Evolutionary conservation across 1,140 invertebrate species (phyloP).

Genomic region (Cotesia glomerata): DNA sequence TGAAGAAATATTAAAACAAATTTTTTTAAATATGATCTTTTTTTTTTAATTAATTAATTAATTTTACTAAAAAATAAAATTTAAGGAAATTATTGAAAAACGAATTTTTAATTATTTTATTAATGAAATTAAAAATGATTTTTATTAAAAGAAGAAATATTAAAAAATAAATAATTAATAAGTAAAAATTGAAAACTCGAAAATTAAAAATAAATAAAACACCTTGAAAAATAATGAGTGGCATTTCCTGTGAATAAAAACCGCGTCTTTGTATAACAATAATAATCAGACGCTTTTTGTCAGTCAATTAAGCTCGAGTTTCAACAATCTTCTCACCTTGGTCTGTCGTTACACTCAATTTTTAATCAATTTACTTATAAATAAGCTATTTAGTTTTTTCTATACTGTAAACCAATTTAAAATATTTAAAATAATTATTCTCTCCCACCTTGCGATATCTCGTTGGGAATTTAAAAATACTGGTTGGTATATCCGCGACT

Average conservation of each 20-base stretch:
- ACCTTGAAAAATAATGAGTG: conserved; percentile 59
- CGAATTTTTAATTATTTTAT: too few relatives aligned
- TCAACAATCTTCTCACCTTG: conserved; percentile 62
- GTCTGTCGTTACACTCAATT: conserved; percentile 1
- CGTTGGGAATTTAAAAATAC: conserved; percentile 69
- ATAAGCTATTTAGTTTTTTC: not conserved
- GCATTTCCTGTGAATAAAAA: conserved; percentile 54
- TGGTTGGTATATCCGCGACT: conserved; percentile 64
- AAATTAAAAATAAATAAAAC: conserved; percentile 29
- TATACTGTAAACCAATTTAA: not conserved
- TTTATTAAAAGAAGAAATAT: too few relatives aligned
- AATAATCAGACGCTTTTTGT: conserved; percentile 61
- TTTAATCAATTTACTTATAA: not conserved
- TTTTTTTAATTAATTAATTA: too few relatives aligned
- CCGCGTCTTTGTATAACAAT: conserved; percentile 49
- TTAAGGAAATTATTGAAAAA: too few relatives aligned
- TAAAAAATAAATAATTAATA: too few relatives aligned
- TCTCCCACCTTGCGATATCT: conserved; percentile 58
- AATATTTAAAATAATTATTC: conserved; percentile 15
- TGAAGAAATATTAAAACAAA: too few relatives aligned
- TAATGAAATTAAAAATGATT: too few relatives aligned
- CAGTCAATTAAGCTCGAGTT: conserved; percentile 59
- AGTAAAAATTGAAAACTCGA: conserved; percentile 1
- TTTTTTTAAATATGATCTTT: too few relatives aligned
- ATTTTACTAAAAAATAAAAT: too few relatives aligned